Evolutionary conservation across 2,113 vertebrate genomes (phyloP).

Genomic region (Rhea americana): DNA sequence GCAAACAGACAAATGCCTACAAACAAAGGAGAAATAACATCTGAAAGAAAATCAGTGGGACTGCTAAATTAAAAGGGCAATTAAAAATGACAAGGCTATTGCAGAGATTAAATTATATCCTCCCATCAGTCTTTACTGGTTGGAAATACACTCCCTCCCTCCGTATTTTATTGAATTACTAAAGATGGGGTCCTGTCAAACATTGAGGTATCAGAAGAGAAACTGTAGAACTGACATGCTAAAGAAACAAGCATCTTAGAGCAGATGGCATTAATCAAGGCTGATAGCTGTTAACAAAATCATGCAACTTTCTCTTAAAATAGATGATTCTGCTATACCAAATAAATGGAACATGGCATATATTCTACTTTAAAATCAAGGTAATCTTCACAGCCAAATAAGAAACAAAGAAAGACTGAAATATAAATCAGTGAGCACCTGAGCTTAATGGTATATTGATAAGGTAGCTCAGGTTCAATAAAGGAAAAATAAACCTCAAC

Average conservation of each 20-base stretch:
- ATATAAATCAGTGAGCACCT: background rate
- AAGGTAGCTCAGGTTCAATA: background rate
- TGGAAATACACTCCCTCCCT: background rate
- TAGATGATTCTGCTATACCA: background rate
- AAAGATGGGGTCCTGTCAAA: constrained; percentile 25
- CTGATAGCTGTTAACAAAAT: constrained; percentile 30
- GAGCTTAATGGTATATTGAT: background rate
- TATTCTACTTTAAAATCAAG: constrained; percentile 1
- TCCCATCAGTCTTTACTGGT: background rate
- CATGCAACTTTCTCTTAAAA: constrained; percentile 8
- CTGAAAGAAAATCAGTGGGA: background rate
- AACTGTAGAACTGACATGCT: constrained; percentile 22
- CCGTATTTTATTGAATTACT: constrained; percentile 1
- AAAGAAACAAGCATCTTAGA: constrained; percentile 35
- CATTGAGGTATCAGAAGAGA: constrained; percentile 18
- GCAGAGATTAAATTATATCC: background rate
- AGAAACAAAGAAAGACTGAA: background rate
- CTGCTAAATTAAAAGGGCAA: background rate
- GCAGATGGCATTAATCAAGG: constrained; percentile 52
- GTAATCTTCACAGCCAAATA: background rate
- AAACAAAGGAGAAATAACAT: background rate
- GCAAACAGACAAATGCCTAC: background rate
- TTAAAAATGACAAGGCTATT: background rate
- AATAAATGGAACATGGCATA: background rate
- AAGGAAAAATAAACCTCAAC: background rate